Evolutionary conservation across 2,797 vertebrate genomes (phyloP).

Genomic region (Xerus rutilus): DNA sequence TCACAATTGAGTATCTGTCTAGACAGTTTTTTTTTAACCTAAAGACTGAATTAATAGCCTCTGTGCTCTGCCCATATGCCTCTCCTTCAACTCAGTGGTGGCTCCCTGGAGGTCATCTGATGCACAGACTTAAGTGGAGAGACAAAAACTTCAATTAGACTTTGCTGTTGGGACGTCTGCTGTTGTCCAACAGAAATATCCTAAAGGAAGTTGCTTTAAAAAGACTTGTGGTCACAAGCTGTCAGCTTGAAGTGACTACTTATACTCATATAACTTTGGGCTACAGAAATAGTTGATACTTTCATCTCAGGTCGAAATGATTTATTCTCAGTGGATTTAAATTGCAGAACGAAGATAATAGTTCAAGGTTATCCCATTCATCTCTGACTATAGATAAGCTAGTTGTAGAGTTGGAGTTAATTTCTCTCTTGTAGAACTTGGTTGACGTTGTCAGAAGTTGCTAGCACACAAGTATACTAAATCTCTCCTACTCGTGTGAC

Average conservation of each 20-base stretch:
- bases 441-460: background rate
- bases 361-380: background rate
- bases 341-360: background rate
- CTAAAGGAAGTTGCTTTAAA: constrained; percentile 26
- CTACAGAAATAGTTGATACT: background rate
- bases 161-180: background rate
- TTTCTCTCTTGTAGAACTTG: background rate
- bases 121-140: background rate
- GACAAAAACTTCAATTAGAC: constrained; percentile 5
- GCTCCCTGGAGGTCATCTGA: background rate
- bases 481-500: background rate
- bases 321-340: background rate
- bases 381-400: background rate
- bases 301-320: constrained; percentile 3
- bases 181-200: constrained; percentile 24
- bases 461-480: background rate
- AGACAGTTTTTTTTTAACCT: background rate
- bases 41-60: background rate
- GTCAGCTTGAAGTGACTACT: constrained; percentile 26
- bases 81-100: background rate
- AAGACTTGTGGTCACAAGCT: background rate
- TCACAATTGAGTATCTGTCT: background rate
- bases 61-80: background rate
- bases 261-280: background rate
- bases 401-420: background rate